Evolutionary conservation across 1,140 invertebrate genomes (phyloP), one percentile per base, ranked within the genome.

Genomic region (Meloidogyne floridensis): DNA sequence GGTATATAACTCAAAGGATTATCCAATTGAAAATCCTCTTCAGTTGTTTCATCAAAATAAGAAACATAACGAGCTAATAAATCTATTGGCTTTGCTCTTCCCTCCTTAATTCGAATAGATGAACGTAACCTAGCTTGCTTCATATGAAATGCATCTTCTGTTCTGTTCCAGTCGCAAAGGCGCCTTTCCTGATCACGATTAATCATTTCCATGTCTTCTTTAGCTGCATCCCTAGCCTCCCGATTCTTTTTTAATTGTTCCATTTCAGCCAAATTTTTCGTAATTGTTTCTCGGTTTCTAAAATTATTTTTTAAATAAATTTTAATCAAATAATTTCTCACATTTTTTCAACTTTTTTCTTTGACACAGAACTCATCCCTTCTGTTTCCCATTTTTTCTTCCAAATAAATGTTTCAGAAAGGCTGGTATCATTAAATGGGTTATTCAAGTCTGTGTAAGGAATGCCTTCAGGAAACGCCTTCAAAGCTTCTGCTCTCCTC

Each of bases 31-130:
- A 98, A 94, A 3, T 95, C 90, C 9, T 91, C 84, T 81, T 91
- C 90, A 83, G 92, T 94, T 7, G 77, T 11, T 90, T 54, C 95
- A 94, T 80, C 75, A 18, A 20, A 15, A 54, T 83, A 82, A 69
- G 77, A 71, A 51, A 82, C 75, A 74, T 82, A 82, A 56, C 82
- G 42, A 43, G 76, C 86, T 20, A 86, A 75, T 10, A 73, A 84
- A 93, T 99, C 98, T 86, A 99, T 99, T 0, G 98, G 96, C 90
- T 99, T 99, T 0, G 97, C 97, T 9, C 96, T 95, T 91, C 98
- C 96, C 84, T 90, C 87, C 65, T 97, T 94, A 71, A 99, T 98
- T 81, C 97, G 93, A 81, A 99, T 98, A 87, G 94, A 93, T 71
- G 95, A 97, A 83, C 96, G 92, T 56, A 90, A 76, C 79, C 89